Evolutionary conservation across 2,797 vertebrate species (phyloP), one percentile per base, ranked within the genome.

Genomic region (Leuciscus waleckii): DNA sequence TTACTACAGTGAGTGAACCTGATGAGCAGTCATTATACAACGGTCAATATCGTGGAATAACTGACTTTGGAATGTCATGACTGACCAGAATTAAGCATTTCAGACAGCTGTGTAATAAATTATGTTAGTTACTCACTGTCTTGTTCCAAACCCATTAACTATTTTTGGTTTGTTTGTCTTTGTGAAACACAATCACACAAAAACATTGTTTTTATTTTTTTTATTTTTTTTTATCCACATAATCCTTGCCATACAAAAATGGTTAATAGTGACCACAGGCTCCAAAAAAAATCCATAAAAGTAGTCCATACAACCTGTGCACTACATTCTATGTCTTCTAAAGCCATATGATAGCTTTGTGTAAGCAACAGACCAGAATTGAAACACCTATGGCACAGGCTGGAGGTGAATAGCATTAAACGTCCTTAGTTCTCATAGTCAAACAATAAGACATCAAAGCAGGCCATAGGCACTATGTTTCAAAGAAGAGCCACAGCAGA

Each of bases 401-500:
- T 43, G 76, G 16, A 78, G 26, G 76, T 43, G 76, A 63, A 78
- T 19, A 11, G 23, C 37, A 78, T 78, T 37, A 78, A 78, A 61
- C 1, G 1, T n/a, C 76, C 76, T 78, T 61, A 58, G 39, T 61
- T 78, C 35, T 29, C 56, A 78, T 19, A 19, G 58, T 61, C 75
- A 77, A 78, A 41, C 56, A 78, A 4, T 37, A 61, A 78, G 23
- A 26, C 54, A 78, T 78, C 54, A 61, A 78, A 78, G 75, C 75
- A 41, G 23, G 75, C 75, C 75, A 78, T 41, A 41, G 75, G 75
- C 75, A 41, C 35, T 78, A 17, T 58, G n/a, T 78, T 61, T 78
- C 41, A 78, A 41, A 26, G 75, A 78, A 41, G 37, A 78, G 54
- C 23, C 14, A 58, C 37, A 61, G 39, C 75, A 78, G 54, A 61